These are phyloP conservation scores for Ptychodera flava DNA, from an alignment of 35 echinoderm and acorn worm species.

Conservation along the genomic window DNA sequence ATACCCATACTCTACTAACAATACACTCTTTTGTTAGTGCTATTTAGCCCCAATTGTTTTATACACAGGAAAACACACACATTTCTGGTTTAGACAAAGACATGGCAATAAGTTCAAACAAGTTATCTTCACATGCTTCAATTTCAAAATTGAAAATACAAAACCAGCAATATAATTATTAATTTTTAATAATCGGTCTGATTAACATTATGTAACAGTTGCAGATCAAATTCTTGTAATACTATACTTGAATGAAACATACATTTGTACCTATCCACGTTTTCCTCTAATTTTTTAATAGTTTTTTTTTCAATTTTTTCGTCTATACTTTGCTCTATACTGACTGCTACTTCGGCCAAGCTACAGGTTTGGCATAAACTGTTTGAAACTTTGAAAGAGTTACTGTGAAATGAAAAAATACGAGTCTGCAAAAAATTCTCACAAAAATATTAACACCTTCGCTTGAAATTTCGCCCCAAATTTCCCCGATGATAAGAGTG, in stretches of 20 bases:
- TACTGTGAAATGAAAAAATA: neutral
- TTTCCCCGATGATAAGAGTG: neutral
- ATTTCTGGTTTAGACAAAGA: neutral
- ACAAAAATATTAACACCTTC: neutral
- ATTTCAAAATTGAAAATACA: slow-evolving; percentile 2
- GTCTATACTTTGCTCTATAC: no score
- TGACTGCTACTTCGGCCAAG: no score
- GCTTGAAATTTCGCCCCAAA: neutral
- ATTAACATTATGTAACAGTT: no score
- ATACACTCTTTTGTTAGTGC: neutral
- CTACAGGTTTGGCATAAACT: neutral
- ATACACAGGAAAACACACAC: neutral
- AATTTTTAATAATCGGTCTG: neutral
- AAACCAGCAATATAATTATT: neutral
- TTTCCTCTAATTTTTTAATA: no score
- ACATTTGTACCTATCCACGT: no score
- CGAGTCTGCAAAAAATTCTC: neutral
- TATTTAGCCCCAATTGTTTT: neutral
- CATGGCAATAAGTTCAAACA: neutral
- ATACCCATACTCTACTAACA: neutral
- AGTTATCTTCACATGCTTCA: neutral
- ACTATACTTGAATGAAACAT: neutral
- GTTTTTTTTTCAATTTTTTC: no score
- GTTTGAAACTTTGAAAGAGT: neutral
- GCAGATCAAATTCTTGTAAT: neutral